Evolutionary conservation across 2,113 vertebrate species (phyloP), one percentile per base, ranked within the genome.

Genomic region (Gymnogyps californianus): DNA sequence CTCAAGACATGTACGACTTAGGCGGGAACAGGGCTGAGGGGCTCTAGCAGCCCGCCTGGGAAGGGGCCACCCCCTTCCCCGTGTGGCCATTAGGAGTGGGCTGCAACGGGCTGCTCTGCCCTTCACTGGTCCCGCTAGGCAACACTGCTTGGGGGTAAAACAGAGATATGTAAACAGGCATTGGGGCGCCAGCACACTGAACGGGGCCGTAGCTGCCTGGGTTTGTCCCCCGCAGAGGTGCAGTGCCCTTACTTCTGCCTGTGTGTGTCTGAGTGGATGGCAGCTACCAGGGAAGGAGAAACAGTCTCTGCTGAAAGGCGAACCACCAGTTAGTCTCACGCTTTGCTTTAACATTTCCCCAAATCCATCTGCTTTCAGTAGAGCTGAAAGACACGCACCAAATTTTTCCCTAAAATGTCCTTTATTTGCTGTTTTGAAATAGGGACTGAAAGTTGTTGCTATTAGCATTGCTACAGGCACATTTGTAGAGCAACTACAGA

Each of bases 161-260:
- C 1, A 0, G 79, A 17, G 26, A 12, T 40, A 3, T 2, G 0
- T 13, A 8, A 26, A 1, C 13, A 4, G 47, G 74, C 57, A 4
- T 14, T 3, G 4, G 8, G 25, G 36, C 6, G 6, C 28, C 24
- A 17, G 28, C 2, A 0, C 22, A 3, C 32, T 5, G 32, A 44
- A 18, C 1, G 13, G 44, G 44, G 29, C 26, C 7, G 2, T 1
- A 20, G 80, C 38, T 52, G 75, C 52, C 46, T 19, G 7, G 49
- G n/a, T 1, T 42, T 61, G 67, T 69, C 31, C 51, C n/a, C 47
- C 1, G 2, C 51, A 28, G 66, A 4, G 26, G 14, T 9, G 54
- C 38, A 11, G 32, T 7, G 9, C 52, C 64, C 32, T 9, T 6
- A 3, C 26, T 74, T 34, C n/a, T 7, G 64, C 38, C 65, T 3